A percentile compares a stretch with the other conserved stretches of the same genome.
Conservation (phyloP, 1,140 invertebrate genomes). For the Diachasmimorpha longicaudata region DNA sequence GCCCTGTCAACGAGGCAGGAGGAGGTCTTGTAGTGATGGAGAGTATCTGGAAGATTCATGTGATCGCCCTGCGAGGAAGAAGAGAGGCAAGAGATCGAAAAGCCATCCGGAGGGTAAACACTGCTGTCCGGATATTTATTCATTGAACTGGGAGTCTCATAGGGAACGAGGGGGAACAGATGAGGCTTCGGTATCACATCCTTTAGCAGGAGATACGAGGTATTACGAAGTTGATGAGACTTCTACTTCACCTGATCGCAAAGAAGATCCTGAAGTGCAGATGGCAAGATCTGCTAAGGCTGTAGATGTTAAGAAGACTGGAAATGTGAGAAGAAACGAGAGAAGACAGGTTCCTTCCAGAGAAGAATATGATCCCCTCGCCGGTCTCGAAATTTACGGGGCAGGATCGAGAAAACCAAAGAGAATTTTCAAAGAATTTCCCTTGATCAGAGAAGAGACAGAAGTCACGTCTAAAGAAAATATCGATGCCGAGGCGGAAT, state of each 20-base stretch:
- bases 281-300: neutral
- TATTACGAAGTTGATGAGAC: slow-evolving; percentile 45
- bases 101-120: neutral
- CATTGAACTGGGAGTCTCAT: slow-evolving; percentile 22
- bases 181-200: slow-evolving; percentile 29
- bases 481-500: neutral
- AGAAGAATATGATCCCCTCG: slow-evolving; percentile 22
- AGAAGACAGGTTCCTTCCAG: neutral
- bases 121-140: slow-evolving; percentile 7
- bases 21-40: slow-evolving; percentile 23
- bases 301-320: too few relatives aligned
- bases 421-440: neutral
- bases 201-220: slow-evolving; percentile 24
- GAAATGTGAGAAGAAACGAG: too few relatives aligned
- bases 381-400: slow-evolving; percentile 24
- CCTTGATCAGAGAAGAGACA: neutral
- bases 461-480: neutral
- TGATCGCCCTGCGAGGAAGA: neutral
- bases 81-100: neutral
- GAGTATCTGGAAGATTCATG: neutral
- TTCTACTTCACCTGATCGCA: neutral
- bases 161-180: slow-evolving; percentile 12
- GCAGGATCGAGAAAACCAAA: neutral
- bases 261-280: neutral
- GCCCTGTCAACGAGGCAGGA: slow-evolving; percentile 27